Evolutionary conservation across 2,113 vertebrate species (phyloP).

Genomic region (Vidua chalybeata): DNA sequence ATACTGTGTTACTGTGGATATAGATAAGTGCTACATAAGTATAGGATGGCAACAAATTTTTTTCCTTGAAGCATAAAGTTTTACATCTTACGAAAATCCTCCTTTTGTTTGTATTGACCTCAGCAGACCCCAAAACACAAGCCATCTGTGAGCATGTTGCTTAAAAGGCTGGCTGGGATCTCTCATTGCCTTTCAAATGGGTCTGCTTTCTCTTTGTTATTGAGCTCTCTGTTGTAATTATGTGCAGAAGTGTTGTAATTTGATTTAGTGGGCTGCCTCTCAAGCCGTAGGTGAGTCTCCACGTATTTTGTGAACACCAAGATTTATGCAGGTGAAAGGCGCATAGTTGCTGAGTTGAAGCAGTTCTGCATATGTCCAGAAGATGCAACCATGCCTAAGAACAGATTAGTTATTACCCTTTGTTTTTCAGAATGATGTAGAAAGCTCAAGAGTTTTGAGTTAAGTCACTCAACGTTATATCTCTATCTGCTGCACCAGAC

Average conservation of each 20-base stretch:
- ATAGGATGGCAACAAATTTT: neutral
- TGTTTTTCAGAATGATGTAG: neutral
- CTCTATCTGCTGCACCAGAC: neutral
- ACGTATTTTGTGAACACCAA: neutral
- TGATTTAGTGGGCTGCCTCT: neutral
- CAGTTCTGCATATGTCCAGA: neutral
- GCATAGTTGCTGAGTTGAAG: neutral
- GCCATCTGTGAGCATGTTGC: neutral
- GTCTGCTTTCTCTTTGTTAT: neutral
- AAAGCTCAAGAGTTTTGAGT: neutral
- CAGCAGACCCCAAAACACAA: neutral
- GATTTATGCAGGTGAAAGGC: accelerated
- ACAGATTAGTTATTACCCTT: neutral
- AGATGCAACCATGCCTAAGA: neutral
- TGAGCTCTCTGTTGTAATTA: neutral
- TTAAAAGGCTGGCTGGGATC: neutral
- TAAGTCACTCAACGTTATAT: neutral
- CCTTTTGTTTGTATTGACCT: neutral
- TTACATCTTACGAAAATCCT: neutral
- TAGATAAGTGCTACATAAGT: neutral
- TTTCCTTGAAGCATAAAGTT: neutral
- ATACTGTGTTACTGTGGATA: neutral
- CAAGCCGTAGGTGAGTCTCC: neutral
- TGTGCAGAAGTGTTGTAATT: neutral
- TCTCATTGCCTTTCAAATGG: neutral